Base-by-base conservation (phyloP, 2,113 vertebrate genomes). In the Brachypteracias leptosomus region DNA sequence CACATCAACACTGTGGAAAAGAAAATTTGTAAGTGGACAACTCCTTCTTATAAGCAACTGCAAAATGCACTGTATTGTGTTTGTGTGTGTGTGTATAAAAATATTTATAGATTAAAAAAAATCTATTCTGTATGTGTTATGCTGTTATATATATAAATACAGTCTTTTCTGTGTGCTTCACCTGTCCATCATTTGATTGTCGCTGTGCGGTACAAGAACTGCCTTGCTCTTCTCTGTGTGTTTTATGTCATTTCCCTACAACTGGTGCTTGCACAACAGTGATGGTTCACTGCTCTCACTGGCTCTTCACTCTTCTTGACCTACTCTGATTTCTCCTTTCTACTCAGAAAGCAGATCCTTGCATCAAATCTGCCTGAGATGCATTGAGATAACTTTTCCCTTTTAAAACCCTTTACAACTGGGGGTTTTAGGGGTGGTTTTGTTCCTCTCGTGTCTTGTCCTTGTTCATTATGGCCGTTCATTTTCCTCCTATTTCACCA, bases 81-180 rank as follows among this genome's bases (percentile, higher is more conserved):
- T 25, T 3, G 4, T 25, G 6, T 36, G 2, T 19, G 21, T 46
- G 31, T 36, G 1, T 46, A 2, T 20, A 4, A 24, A 26, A 22
- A 61, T 47, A 4, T 74, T 4, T 26, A 11, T 68, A 5, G 59
- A 16, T 13, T 21, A 17, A 54, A 38, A 5, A 52, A 21, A 22
- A 10, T 21, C 3, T 29, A 20, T 76, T 75, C 5, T 72, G 1
- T 63, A 42, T 3, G 13, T 31, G 12, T 65, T 54, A 29, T 19
- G 17, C 42, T n/a, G 49, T 31, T 59, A n/a, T 36, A 38, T 35
- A 9, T 24, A 10, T 18, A 81, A 44, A 36, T 38, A 22, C 7
- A 8, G 15, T 42, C 2, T 70, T 83, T 61, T 77, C 21, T 84
- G 8, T 61, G 17, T 76, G 14, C 84, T 92, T 77, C 51, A 47